phyloP scores from a whole-genome alignment of 1,140 invertebrate species.

The Orius laevigatus region DNA sequence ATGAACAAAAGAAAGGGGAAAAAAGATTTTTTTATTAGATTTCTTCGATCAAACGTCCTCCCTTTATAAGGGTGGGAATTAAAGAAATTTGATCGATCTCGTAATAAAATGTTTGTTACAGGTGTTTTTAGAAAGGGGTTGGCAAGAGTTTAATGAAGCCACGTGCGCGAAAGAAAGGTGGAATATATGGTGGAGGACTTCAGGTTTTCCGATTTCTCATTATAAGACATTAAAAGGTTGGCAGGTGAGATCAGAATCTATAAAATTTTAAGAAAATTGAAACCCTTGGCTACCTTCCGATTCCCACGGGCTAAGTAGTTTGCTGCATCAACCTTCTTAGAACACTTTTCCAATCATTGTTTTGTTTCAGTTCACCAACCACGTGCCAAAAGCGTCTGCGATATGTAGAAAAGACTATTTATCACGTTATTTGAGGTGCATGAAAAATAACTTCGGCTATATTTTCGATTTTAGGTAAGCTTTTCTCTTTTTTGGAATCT shows the following conservation, averaged over 20 bases:
- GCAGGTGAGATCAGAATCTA: constrained; percentile 43
- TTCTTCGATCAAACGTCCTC: background rate
- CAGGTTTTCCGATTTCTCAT: constrained; percentile 48
- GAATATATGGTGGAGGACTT: constrained; percentile 72
- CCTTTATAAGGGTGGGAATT: too few relatives aligned
- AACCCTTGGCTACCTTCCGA: background rate
- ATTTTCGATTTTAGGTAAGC: constrained; percentile 67
- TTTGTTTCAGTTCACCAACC: constrained; percentile 57
- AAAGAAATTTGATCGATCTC: constrained; percentile 11
- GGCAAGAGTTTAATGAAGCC: constrained; percentile 50
- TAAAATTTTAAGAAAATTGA: background rate
- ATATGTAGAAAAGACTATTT: constrained; percentile 70
- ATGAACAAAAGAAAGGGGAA: background rate
- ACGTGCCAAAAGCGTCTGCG: constrained; percentile 63
- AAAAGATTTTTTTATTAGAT: background rate
- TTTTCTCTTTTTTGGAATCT: too few relatives aligned
- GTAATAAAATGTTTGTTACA: too few relatives aligned
- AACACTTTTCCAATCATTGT: constrained; percentile 6
- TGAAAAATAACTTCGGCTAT: constrained; percentile 61
- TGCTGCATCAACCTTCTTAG: background rate
- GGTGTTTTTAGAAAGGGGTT: constrained; percentile 66
- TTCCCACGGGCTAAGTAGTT: too few relatives aligned
- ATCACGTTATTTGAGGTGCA: constrained; percentile 57
- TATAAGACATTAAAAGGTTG: constrained; percentile 50
- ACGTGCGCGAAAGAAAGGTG: constrained; percentile 43